phyloP scores from a whole-genome alignment of 1,140 invertebrate species.

The Ostrea edulis region DNA sequence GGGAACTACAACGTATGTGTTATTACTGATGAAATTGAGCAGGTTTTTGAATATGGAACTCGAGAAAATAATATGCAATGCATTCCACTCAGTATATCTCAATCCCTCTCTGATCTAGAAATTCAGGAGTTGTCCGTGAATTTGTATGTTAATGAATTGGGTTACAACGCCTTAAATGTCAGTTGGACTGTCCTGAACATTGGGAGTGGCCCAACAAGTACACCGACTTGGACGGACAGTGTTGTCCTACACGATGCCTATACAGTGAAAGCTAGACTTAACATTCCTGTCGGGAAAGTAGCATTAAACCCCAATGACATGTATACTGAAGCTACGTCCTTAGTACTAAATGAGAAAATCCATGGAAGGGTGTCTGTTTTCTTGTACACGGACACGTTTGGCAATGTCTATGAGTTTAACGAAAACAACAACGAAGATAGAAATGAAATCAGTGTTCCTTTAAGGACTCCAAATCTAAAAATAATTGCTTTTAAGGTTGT shows the following conservation, averaged over 20 bases:
- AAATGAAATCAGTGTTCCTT: neutral
- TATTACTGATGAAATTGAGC: neutral
- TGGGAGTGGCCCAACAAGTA: neutral
- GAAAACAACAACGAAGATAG: neutral
- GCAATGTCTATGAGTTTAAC: neutral
- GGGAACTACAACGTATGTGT: neutral
- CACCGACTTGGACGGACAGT: neutral
- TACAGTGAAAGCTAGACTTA: neutral
- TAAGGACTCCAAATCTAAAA: conserved; percentile 1
- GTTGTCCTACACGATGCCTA: neutral
- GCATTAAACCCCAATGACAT: neutral
- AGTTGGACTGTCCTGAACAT: neutral
- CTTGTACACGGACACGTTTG: neutral
- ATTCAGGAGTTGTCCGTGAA: neutral
- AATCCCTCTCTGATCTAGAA: neutral
- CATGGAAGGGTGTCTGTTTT: neutral
- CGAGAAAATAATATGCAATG: neutral
- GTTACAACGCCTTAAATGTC: neutral
- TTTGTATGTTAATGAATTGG: neutral
- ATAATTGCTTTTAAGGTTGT: neutral
- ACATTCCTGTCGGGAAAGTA: neutral
- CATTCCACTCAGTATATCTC: neutral
- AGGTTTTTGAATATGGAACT: neutral
- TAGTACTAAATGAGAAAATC: neutral
- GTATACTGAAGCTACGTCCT: neutral